Percentiles rank a stretch among this genome's conserved stretches.
phyloP scores from a whole-genome alignment of 1,140 invertebrate genomes.

The Cydia amplana region DNA sequence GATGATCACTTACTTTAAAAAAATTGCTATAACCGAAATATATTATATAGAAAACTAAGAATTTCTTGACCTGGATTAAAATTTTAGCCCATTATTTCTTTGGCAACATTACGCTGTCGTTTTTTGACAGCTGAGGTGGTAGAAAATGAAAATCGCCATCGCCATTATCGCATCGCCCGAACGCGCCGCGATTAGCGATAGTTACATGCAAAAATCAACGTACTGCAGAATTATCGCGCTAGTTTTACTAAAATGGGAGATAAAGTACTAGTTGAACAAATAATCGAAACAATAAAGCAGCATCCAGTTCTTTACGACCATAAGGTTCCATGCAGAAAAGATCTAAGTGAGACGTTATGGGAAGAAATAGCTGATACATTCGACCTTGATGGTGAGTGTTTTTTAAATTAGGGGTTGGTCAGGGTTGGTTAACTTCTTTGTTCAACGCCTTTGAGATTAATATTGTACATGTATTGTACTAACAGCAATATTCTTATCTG shows the following conservation, averaged over 20 bases:
- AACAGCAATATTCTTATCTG: too few species aligned
- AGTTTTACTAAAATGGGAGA: not conserved
- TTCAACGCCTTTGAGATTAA: too few species aligned
- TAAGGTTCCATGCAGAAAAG: not conserved
- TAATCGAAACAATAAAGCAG: slow-evolving; percentile 4
- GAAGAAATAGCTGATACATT: slow-evolving; percentile 9
- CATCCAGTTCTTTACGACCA: not conserved
- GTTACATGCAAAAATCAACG: not conserved
- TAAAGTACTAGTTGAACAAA: not conserved
- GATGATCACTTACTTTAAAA: not conserved
- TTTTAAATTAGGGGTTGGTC: too few species aligned
- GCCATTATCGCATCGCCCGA: not conserved
- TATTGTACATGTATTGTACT: too few species aligned
- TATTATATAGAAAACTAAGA: not conserved
- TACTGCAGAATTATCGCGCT: not conserved
- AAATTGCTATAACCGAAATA: not conserved
- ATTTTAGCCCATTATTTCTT: not conserved
- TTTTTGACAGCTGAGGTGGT: not conserved
- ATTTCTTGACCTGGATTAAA: not conserved
- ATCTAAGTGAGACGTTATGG: not conserved
- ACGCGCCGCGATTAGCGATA: not conserved
- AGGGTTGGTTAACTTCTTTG: not conserved
- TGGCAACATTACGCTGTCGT: not conserved
- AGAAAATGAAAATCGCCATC: not conserved
- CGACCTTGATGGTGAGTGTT: not conserved